These are phyloP conservation scores for Eulacestoma nigropectus DNA, from an alignment of 2,113 vertebrate genomes.

Conservation along the genomic window DNA sequence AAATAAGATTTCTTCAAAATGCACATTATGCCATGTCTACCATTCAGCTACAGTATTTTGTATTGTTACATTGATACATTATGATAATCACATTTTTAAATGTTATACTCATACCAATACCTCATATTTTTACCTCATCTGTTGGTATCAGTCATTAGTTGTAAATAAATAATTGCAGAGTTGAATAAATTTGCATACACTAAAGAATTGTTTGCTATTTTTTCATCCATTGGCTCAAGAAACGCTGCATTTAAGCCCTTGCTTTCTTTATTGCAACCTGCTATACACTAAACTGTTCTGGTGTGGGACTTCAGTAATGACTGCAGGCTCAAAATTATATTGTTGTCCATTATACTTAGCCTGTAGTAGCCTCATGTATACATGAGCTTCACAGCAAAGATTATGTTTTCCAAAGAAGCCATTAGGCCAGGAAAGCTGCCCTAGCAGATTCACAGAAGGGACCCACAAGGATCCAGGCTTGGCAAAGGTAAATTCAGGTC, in stretches of 20 bases:
- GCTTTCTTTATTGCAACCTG: background rate
- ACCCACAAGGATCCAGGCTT: background rate
- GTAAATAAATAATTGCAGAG: slow-evolving; percentile 74
- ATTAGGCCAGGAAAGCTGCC: background rate
- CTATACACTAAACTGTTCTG: background rate
- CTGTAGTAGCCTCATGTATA: background rate
- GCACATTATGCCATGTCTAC: slow-evolving; percentile 36
- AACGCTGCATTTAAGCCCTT: background rate
- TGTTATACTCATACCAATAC: slow-evolving; percentile 76
- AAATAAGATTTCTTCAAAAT: background rate
- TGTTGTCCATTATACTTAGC: background rate
- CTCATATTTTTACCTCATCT: slow-evolving; percentile 81
- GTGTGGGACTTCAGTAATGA: background rate
- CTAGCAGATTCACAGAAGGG: background rate
- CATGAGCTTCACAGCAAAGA: background rate
- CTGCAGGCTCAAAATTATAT: background rate
- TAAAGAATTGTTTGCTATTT: background rate
- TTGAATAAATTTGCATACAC: slow-evolving; percentile 72
- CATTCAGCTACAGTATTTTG: slow-evolving; percentile 64
- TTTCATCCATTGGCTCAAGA: background rate
- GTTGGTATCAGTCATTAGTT: slow-evolving; percentile 71
- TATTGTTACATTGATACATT: slow-evolving; percentile 66
- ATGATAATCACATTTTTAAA: slow-evolving; percentile 69
- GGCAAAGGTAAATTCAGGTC: background rate
- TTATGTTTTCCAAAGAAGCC: background rate